A percentile compares a stretch with the other conserved stretches of the same genome.
Evolutionary conservation across 2,797 vertebrate species (phyloP).

Genomic region (Phrynocephalus forsythii): DNA sequence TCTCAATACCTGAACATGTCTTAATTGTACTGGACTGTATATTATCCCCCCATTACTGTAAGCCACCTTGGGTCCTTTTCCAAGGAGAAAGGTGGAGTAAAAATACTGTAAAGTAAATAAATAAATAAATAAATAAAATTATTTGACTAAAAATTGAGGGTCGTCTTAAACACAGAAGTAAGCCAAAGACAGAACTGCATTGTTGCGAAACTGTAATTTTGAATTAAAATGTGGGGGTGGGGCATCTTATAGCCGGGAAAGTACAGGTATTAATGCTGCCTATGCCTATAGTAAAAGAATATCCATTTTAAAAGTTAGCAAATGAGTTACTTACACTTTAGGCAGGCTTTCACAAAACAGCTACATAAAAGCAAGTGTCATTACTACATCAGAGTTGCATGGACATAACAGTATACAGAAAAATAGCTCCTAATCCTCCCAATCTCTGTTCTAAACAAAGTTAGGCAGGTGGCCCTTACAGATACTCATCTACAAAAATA

Average conservation of each 20-base stretch:
- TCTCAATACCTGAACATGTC: too few species aligned
- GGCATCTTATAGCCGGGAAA: neutral
- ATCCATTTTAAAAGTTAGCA: neutral
- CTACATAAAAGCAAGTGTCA: neutral
- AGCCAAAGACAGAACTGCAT: too few species aligned
- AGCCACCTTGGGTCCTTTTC: too few species aligned
- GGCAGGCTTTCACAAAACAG: neutral
- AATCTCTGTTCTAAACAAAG: constrained; percentile 34
- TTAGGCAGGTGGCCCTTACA: neutral
- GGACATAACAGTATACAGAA: neutral
- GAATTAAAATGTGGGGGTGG: too few species aligned
- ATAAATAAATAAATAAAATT: too few species aligned
- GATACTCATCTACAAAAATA: neutral
- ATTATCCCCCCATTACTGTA: too few species aligned
- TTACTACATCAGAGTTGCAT: neutral
- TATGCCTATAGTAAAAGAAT: neutral
- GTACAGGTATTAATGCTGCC: neutral
- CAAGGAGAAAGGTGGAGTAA: too few species aligned
- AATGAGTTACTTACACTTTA: neutral
- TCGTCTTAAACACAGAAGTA: too few species aligned
- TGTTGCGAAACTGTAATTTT: too few species aligned
- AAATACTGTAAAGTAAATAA: too few species aligned
- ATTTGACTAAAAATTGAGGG: too few species aligned
- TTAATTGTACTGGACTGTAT: too few species aligned
- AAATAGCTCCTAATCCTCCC: constrained; percentile 34